A percentile compares a stretch with the other conserved stretches of the same genome.
phyloP scores from a whole-genome alignment of 2,888 invertebrate species.

The Encarsia formosa region DNA sequence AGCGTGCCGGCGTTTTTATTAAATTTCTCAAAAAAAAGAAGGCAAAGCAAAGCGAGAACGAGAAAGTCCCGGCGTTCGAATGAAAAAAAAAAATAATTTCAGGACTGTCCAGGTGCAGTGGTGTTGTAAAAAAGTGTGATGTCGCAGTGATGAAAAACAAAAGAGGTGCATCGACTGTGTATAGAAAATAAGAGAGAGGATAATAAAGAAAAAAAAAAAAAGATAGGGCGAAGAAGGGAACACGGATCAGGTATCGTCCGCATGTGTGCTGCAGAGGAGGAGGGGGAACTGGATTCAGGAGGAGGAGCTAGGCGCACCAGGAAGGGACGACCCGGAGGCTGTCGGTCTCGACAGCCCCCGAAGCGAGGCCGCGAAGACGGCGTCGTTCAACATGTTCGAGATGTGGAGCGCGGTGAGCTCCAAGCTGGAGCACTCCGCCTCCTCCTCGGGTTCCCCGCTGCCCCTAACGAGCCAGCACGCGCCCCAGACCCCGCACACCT shows the following conservation, averaged over 20 bases:
- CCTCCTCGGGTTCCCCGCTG: slow-evolving; percentile 49
- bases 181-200: too few species aligned
- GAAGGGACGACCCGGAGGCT: neutral
- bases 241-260: neutral
- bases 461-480: slow-evolving; percentile 52
- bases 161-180: too few species aligned
- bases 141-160: too few species aligned
- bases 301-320: neutral
- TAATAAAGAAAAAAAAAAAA: too few species aligned
- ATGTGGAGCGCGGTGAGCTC: slow-evolving; percentile 78
- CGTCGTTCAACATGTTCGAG: slow-evolving; percentile 66
- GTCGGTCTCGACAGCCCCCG: neutral
- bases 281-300: neutral
- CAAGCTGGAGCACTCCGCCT: slow-evolving; percentile 62
- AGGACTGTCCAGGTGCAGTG: too few species aligned
- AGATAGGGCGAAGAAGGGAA: too few species aligned
- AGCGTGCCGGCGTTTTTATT: too few species aligned
- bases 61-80: too few species aligned
- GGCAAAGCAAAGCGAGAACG: too few species aligned
- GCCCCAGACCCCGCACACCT: slow-evolving; percentile 73
- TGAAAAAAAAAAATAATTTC: too few species aligned
- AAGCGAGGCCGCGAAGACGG: slow-evolving; percentile 15
- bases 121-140: too few species aligned
- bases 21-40: too few species aligned
- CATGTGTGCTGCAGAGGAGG: neutral